phyloP scores from a whole-genome alignment of 2,113 vertebrate genomes.

The Holacanthus passer region DNA sequence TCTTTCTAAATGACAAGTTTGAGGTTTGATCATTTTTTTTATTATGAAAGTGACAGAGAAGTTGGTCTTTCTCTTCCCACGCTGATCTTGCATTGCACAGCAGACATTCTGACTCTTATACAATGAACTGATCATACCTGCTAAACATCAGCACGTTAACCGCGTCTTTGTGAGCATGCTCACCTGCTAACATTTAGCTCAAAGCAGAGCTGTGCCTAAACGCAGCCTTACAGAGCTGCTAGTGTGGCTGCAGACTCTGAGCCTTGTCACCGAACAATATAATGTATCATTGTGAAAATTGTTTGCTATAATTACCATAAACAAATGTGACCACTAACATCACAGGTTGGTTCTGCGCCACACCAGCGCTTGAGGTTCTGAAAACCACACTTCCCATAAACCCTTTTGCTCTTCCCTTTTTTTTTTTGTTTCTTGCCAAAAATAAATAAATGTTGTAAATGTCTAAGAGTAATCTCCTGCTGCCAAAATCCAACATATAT shows the following conservation, averaged over 20 bases:
- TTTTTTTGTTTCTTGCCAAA: not conserved
- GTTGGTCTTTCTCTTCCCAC: slow-evolving; percentile 12
- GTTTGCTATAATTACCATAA: slow-evolving; percentile 35
- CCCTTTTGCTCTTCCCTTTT: not conserved
- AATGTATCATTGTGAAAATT: not conserved
- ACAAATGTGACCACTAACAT: slow-evolving; percentile 14
- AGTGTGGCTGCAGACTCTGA: not conserved
- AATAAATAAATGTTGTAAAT: not conserved
- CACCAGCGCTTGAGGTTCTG: not conserved
- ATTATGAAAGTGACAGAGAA: slow-evolving; percentile 6
- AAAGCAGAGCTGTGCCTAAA: not conserved
- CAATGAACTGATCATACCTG: not conserved
- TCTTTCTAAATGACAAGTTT: slow-evolving; percentile 44
- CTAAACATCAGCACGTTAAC: not conserved
- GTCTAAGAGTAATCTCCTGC: not conserved
- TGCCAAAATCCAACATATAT: not conserved
- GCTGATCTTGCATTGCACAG: not conserved
- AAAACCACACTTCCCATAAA: slow-evolving; percentile 20
- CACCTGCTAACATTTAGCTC: not conserved
- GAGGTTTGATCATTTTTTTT: slow-evolving; percentile 14
- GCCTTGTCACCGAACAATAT: not conserved
- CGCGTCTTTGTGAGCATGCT: not conserved
- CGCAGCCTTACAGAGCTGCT: not conserved
- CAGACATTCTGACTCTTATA: not conserved
- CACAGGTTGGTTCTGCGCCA: not conserved